Percentiles rank a stretch among this genome's conserved stretches.
Conservation (phyloP, 2,888 invertebrate genomes). For the Orchestes rusci region DNA sequence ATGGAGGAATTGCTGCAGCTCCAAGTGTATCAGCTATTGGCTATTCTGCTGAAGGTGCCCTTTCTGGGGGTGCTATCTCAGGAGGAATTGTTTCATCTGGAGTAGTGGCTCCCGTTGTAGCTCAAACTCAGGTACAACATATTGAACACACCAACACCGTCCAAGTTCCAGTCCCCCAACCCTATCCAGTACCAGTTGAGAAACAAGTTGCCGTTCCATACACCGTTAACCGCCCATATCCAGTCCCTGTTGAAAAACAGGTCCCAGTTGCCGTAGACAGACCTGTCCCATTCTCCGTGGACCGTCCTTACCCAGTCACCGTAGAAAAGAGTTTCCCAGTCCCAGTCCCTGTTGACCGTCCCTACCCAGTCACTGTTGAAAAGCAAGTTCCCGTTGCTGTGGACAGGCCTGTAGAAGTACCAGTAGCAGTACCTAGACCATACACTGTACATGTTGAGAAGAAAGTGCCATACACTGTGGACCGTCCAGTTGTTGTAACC, state of each 20-base stretch:
- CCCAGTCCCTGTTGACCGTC: slow-evolving; percentile 9
- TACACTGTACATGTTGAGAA: slow-evolving; percentile 51
- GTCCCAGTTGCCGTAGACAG: slow-evolving; percentile 12
- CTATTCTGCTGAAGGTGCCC: neutral
- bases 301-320: slow-evolving; percentile 3
- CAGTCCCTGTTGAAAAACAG: slow-evolving; percentile 14
- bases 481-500: slow-evolving; percentile 53
- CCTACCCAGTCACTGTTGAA: slow-evolving; percentile 45
- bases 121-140: too few relatives aligned
- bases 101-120: neutral
- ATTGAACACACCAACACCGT: slow-evolving; percentile 14
- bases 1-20: neutral
- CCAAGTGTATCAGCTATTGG: neutral
- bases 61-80: slow-evolving; percentile 1
- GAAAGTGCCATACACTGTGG: slow-evolving; percentile 44
- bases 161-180: slow-evolving; percentile 10
- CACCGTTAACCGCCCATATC: slow-evolving; percentile 3
- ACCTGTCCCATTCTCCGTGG: slow-evolving; percentile 10
- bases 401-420: slow-evolving; percentile 44
- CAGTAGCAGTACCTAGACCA: slow-evolving; percentile 38
- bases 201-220: slow-evolving; percentile 9
- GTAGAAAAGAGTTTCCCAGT: slow-evolving; percentile 11
- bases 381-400: slow-evolving; percentile 49
- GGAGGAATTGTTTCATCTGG: too few relatives aligned
- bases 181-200: slow-evolving; percentile 11